Base-by-base conservation (phyloP, 2,888 invertebrate genomes). In the Galerucella nymphaeae region DNA sequence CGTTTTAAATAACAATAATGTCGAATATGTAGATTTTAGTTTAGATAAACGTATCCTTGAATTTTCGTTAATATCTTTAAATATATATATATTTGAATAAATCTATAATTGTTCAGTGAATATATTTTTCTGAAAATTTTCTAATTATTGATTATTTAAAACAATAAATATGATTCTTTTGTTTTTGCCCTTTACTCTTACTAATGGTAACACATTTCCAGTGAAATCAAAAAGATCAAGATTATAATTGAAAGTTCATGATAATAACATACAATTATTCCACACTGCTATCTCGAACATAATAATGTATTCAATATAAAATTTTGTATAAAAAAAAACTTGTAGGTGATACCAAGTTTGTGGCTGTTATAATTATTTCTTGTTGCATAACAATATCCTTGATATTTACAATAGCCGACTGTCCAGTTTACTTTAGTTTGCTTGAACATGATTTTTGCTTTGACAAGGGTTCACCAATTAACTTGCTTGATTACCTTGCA, bases 381-480 rank as follows among this genome's bases (percentile, higher is more conserved):
- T 53, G 20, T 69, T 69, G 41, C 55, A 41, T 42, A 69, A 62
- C 62, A 18, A 53, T 62, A 62, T 62, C 69, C 69, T 69, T 69
- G 69, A 69, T 69, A 62, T 69, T 62, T 69, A 62, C 53, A 58
- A 20, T 42, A 69, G 62, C 55, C 62, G 62, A 41, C 63, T 70
- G 70, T 57, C 45, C 45, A 38, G 57, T 70, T 55, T 53, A 70
- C 14, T 45, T 53, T 50, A 63, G 63, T 70, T 70, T 63, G 57
- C 55, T 70, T 53, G 63, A 70, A 55, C 63, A 69, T 62, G 62
- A 69, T 69, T 69, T 62, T 62, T 48, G 53, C 45, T 62, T 55
- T 64, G 70, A 70, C 70, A 63, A 64, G 63, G 70, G 63, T 70
- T 69, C 48, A 42, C 63, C 53, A 62, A 42, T 70, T 57, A 70